Base-by-base conservation (phyloP, 30 jellyfish, hydroid and myxozoan species). In the Nemopilema nomurai region DNA sequence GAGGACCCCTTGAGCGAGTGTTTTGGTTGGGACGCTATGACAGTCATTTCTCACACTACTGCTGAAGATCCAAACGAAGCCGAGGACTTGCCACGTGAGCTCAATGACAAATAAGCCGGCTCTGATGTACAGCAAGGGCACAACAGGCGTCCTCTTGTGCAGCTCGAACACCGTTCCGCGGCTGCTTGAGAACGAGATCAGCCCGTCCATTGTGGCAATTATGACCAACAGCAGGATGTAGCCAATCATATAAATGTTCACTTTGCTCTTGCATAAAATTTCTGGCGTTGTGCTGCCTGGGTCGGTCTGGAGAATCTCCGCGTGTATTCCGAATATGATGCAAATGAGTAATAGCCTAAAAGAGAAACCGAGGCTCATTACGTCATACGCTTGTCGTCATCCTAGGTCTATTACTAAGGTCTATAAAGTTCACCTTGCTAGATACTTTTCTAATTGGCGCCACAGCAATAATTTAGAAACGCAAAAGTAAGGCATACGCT, bases 101-200 rank as follows among this genome's bases (percentile, higher is more conserved):
- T 94, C 99, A 63, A 89, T 50, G 70, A 89, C 22, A 83, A 81
- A 79, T 29, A 89, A 62, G 7, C 80, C 82, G 8, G 71, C 52
- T 22, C 99, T 88, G 28, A 80, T 27, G 78, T 94, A 94, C 33
- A 94, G 71, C 33, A 89, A 49, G n/a, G 87, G 77, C 26, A 95
- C 95, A n/a, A 94, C 88, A 0, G 85, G 62, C 49, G 80, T 66
- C 26, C 99, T 72, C 87, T 79, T 77, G 73, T 67, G 91, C 18
- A 64, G 83, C 57, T 94, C 97, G 80, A 77, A 94, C 22, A 94
- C 87, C 16, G 91, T 85, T 6, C 99, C 99, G 16, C 92, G 80
- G 76, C 99, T 89, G 91, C 99, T 94, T 1, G 88, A 71, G 74
- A 33, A 84, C 28, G 90, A 91, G 4, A 94, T 19, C 57, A 71